These are phyloP conservation scores for Bufotes viridis DNA, from an alignment of 2,797 vertebrate species.

Conservation along the genomic window DNA sequence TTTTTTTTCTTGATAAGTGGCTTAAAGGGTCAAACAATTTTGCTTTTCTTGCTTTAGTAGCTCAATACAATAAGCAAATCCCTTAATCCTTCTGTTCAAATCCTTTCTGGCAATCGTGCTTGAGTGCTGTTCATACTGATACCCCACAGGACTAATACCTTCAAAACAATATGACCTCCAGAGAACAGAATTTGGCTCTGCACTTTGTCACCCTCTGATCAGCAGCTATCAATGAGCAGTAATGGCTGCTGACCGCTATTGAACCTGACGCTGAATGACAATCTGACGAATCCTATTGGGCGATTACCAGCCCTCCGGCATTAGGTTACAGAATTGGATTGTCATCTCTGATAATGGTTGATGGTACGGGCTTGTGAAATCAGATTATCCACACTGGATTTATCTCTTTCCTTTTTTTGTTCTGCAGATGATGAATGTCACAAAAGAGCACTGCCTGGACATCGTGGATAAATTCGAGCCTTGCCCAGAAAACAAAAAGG, in stretches of 20 bases:
- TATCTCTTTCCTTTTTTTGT: constrained; percentile 55
- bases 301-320: constrained; percentile 65
- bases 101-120: constrained; percentile 60
- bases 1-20: constrained; percentile 36
- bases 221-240: constrained; percentile 65
- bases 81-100: constrained; percentile 64
- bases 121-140: constrained; percentile 36
- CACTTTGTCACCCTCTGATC: constrained; percentile 38
- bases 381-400: constrained; percentile 42
- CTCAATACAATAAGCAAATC: constrained; percentile 64
- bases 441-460: constrained; percentile 87
- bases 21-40: constrained; percentile 54
- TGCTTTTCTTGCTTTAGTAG: constrained; percentile 61
- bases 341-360: neutral
- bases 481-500: constrained; percentile 88
- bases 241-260: constrained; percentile 59
- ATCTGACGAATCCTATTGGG: constrained; percentile 69
- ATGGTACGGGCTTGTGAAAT: neutral
- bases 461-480: constrained; percentile 95
- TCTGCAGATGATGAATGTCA: constrained; percentile 86
- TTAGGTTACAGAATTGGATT: constrained; percentile 48
- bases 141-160: constrained; percentile 58
- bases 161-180: constrained; percentile 65
- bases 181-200: constrained; percentile 55
- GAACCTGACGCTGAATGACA: constrained; percentile 71